Evolutionary conservation across 1,140 invertebrate species (phyloP), one percentile per base, ranked within the genome.

Genomic region (Solenopsis invicta): DNA sequence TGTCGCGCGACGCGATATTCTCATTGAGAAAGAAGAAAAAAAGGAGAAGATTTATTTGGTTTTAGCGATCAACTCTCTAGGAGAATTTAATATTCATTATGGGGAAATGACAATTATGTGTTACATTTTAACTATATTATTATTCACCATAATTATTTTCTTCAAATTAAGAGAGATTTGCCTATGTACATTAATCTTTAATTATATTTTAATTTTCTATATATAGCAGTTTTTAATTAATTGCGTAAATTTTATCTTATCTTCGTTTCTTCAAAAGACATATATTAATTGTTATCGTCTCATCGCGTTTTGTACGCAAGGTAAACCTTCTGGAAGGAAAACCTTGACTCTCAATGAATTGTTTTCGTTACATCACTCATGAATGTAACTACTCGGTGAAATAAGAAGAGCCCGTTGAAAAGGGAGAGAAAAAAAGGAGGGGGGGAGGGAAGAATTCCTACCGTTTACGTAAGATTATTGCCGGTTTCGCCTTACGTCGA

Each of bases 1-100:
- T 81, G 66, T 81, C 78, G 78, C 50, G 21, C 37, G 37, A 71
- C 3, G 21, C 52, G 21, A 21, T 41, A 21, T 56, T 37, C 41
- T 66, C 29, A 13, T 78, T 48, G 13, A 64, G 16, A 29, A 69
- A 37, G 18, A 76, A n/a, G 12, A 10, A 37, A n/a, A 3, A 29
- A 18, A 18, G 62, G 8, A 59, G 8, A 29, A 16, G 37, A 24
- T 52, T 29, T 10, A 3, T 2, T 21, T 45, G 34, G 8, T 21
- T 54, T 74, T 52, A 9, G 34, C 64, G 34, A 41, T 21, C 45
- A 67, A 67, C 18, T 34, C 16, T 72, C 0, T 72, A 16, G 21
- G n/a, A 45, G 16, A 76, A 61, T 29, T 45, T 18, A 29, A 77
- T 21, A 56, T 9, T 37, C 9, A 59, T 2, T 67, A 12, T 37